Evolutionary conservation across 1,140 invertebrate species (phyloP), one percentile per base, ranked within the genome.

Genomic region (Musca vetustissima): DNA sequence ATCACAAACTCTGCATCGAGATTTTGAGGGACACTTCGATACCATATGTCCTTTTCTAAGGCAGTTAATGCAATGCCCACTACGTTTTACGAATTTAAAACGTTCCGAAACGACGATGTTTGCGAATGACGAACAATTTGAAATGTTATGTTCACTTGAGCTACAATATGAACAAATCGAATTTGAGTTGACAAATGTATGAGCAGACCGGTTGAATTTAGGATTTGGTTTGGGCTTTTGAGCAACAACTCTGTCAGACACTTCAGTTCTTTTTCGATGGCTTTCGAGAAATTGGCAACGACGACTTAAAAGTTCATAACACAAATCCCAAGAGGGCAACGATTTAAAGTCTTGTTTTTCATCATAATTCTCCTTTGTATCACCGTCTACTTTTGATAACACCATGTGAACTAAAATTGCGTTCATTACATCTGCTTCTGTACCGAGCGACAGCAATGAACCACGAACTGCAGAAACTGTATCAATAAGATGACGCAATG

Each of bases 281-380:
- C 64, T 50, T 65, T 65, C 64, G 13, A 65, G 47, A 49, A 65
- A 65, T 24, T 65, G 64, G 15, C 64, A 65, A 25, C 64, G 43
- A 25, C 47, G 64, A 24, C 22, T 65, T 14, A 65, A 15, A 11
- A 25, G 48, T 6, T 2, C 7, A 49, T 65, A 65, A n/a, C 64
- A 66, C 9, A 49, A 43, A 15, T 65, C 47, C 64, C 64, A 65
- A 13, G 64, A 65, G 17, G 64, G 48, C 64, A 66, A 15, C 22
- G 2, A 9, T 14, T 50, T 47, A 17, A 24, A 65, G 8, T 65
- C 21, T 50, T 49, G 64, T 25, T 65, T 65, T 49, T 65, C 64
- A 25, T 65, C 64, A 50, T 65, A 50, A 14, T n/a, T 7, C 9
- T 19, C 13, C 24, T 65, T 65, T 65, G 64, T 19, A 21, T 21